A percentile compares a stretch with the other conserved stretches of the same genome.
These are phyloP conservation scores for Hydropsyche tenuis DNA, from an alignment of 1,140 invertebrate genomes.

Conservation along the genomic window DNA sequence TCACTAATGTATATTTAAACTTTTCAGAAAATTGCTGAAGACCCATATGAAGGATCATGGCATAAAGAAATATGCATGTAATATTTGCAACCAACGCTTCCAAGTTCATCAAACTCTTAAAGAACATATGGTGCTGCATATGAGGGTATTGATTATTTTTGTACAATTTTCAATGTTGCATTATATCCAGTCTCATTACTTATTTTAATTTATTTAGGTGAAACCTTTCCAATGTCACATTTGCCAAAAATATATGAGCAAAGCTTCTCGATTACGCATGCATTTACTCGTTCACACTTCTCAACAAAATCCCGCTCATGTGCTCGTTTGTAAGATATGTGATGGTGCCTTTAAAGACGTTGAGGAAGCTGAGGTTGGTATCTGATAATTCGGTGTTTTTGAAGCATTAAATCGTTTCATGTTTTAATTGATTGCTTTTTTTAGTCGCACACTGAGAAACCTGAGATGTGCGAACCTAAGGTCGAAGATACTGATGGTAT, in stretches of 20 bases:
- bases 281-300: conserved; percentile 60
- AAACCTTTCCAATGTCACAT: conserved; percentile 65
- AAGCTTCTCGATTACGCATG: conserved; percentile 60
- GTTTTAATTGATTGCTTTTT: conserved; percentile 2
- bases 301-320: conserved; percentile 53
- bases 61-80: conserved; percentile 25
- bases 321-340: conserved; percentile 56
- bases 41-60: conserved; percentile 33
- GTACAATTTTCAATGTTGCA: background rate
- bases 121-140: conserved; percentile 32
- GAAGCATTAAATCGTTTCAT: background rate
- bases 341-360: conserved; percentile 54
- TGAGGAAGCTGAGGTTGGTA: conserved; percentile 53
- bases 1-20: background rate
- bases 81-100: conserved; percentile 25
- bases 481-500: conserved; percentile 28
- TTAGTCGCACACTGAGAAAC: conserved; percentile 25
- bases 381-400: background rate
- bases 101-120: conserved; percentile 37
- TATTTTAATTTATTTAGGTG: conserved; percentile 52
- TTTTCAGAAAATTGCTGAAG: conserved; percentile 25
- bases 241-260: conserved; percentile 61
- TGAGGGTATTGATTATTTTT: conserved; percentile 20
- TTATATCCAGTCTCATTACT: no score
- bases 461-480: conserved; percentile 16